Conservation (phyloP, 2,113 vertebrate species). For the Pseudolaguvia tuberculata region DNA sequence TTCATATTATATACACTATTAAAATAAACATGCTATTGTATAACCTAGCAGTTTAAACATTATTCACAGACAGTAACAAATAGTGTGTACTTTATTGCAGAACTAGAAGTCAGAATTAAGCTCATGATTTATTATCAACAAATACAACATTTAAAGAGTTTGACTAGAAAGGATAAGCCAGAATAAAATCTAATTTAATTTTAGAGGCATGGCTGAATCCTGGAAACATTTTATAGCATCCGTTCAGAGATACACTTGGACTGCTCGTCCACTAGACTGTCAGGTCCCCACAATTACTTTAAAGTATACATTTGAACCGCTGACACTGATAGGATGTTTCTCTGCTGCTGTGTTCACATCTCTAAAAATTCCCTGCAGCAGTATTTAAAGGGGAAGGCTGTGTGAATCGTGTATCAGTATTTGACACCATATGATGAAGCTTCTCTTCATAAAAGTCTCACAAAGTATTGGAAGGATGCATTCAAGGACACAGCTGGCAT, state of each 20-base stretch:
- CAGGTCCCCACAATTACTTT: conserved; percentile 7
- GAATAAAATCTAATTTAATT: too few relatives aligned
- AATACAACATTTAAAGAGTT: not conserved
- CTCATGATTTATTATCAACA: not conserved
- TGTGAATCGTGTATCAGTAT: conserved; percentile 3
- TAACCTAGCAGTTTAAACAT: not conserved
- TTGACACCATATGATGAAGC: conserved; percentile 3
- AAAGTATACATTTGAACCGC: not conserved
- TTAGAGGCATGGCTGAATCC: not conserved
- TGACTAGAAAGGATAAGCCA: not conserved
- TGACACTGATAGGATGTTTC: not conserved
- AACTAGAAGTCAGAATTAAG: not conserved
- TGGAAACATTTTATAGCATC: conserved; percentile 3
- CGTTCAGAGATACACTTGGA: conserved; percentile 1
- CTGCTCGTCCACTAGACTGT: not conserved
- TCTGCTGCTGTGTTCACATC: not conserved
- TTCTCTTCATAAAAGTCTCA: not conserved
- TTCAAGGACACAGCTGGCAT: conserved; percentile 17
- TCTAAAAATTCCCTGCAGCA: conserved; percentile 19
- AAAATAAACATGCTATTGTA: not conserved
- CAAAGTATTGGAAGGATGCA: conserved; percentile 6
- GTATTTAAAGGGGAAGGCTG: conserved; percentile 8
- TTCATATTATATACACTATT: not conserved
- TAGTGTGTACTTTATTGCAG: not conserved
- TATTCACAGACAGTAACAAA: not conserved